Base-by-base conservation (phyloP, 2,888 invertebrate genomes). In the Calliopum simillimum region DNA sequence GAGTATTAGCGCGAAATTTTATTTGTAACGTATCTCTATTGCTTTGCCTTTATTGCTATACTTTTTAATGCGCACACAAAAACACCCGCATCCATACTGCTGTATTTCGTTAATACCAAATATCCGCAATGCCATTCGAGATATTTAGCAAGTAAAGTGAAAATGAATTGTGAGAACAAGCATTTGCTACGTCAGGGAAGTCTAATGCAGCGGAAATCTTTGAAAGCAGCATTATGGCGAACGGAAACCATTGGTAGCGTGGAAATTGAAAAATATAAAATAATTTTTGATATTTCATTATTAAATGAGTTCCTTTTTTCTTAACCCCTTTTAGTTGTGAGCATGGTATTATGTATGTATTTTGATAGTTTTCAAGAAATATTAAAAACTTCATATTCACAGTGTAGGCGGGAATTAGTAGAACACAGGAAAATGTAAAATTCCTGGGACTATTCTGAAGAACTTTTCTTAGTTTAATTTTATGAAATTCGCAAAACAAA, bases 151-250 rank as follows among this genome's bases (percentile, higher is more conserved):
- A 44, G 55, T 62, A 43, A 55, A 68, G 55, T 62, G 53, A 55
- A 68, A 68, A 62, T 53, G 62, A 62, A 47, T 68, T 62, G 44
- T 49, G 55, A 8, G 33, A 68, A 62, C 68, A 23, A 19, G 51
- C n/a, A 33, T 33, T 33, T 33, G 33, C 33, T 6, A 33, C 33
- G 33, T 33, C 33, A 33, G 4, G n/a, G n/a, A 33, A 33, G 33
- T 33, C 33, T 33, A 33, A 33, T 33, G 33, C 6, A 33, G 8
- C 33, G 33, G 33, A 33, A 33, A 33, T 33, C 33, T 33, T 33
- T 33, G 5, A 33, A 33, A 49, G 19, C 19, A 49, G 19, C 19
- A 16, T 16, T 16, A 11, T 16, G 19, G 6, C 6, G 49, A 49
- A 16, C n/a, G n/a, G 49, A 16, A 16, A 49, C 16, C 56, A 56